Conservation (phyloP, 2,888 invertebrate genomes). For the Rhagonycha fulva region DNA sequence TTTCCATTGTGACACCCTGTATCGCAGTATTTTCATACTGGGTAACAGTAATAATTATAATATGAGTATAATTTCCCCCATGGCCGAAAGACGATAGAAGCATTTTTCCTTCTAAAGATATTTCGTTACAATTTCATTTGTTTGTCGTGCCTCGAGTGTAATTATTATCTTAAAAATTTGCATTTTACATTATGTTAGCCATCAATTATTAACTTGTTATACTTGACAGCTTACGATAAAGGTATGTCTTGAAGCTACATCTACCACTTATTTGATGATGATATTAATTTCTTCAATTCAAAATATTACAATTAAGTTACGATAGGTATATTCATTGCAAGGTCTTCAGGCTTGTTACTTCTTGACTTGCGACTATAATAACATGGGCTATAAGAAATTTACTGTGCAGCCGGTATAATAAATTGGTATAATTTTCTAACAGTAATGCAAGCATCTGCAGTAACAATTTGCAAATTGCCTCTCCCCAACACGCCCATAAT, state of each 20-base stretch:
- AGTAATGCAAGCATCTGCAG: background rate
- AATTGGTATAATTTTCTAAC: background rate
- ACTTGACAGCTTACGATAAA: background rate
- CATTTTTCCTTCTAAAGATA: background rate
- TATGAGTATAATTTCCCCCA: background rate
- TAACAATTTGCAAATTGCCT: slow-evolving; percentile 4
- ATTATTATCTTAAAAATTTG: background rate
- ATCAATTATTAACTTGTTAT: background rate
- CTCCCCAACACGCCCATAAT: background rate
- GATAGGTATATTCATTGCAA: background rate
- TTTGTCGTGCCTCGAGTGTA: background rate
- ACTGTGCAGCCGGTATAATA: background rate
- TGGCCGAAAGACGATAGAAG: background rate
- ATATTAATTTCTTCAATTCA: background rate
- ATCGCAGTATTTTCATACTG: too few relatives aligned
- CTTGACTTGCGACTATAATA: background rate
- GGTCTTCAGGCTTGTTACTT: background rate
- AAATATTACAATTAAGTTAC: background rate
- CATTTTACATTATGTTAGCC: background rate
- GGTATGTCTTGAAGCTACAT: background rate
- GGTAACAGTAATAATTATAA: too few relatives aligned
- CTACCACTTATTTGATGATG: background rate
- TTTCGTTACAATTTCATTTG: background rate
- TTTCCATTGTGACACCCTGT: too few relatives aligned
- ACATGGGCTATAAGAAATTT: background rate